These are phyloP conservation scores for Dryobota labecula DNA, from an alignment of 2,888 invertebrate genomes.

Conservation along the genomic window DNA sequence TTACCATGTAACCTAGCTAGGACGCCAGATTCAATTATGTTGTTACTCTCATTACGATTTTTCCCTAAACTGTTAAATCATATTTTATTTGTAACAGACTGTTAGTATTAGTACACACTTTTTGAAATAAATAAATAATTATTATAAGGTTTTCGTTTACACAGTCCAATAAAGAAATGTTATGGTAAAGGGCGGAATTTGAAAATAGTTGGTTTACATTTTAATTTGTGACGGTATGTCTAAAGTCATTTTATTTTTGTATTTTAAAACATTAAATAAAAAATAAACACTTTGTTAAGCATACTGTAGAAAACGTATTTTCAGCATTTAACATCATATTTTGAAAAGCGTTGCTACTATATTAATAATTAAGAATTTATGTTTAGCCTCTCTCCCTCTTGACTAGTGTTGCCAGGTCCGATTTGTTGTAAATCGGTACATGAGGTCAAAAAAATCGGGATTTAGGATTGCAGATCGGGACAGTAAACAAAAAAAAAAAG, in stretches of 20 bases:
- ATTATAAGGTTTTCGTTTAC: conserved; percentile 64
- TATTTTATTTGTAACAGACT: too few relatives aligned
- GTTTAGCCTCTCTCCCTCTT: conserved; percentile 43
- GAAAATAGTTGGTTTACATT: conserved; percentile 10
- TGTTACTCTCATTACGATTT: too few relatives aligned
- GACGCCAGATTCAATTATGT: too few relatives aligned
- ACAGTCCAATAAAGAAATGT: conserved; percentile 53
- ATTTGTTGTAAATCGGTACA: too few relatives aligned
- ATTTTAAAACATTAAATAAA: neutral
- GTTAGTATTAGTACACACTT: too few relatives aligned
- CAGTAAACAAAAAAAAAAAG: too few relatives aligned
- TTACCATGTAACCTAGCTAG: too few relatives aligned
- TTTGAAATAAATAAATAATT: too few relatives aligned
- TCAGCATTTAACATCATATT: neutral
- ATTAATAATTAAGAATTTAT: conserved; percentile 61
- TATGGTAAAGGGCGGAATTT: conserved; percentile 34
- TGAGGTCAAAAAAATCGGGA: too few relatives aligned
- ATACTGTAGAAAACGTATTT: neutral
- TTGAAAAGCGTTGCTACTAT: conserved; percentile 15
- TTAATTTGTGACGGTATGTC: neutral
- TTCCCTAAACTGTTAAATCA: too few relatives aligned
- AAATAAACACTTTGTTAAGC: neutral
- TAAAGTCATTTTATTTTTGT: neutral
- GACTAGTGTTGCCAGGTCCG: too few relatives aligned
- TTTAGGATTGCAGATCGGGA: too few relatives aligned